A percentile compares a stretch with the other conserved stretches of the same genome.
phyloP scores from a whole-genome alignment of 2,113 vertebrate genomes.

The Tichodroma muraria region DNA sequence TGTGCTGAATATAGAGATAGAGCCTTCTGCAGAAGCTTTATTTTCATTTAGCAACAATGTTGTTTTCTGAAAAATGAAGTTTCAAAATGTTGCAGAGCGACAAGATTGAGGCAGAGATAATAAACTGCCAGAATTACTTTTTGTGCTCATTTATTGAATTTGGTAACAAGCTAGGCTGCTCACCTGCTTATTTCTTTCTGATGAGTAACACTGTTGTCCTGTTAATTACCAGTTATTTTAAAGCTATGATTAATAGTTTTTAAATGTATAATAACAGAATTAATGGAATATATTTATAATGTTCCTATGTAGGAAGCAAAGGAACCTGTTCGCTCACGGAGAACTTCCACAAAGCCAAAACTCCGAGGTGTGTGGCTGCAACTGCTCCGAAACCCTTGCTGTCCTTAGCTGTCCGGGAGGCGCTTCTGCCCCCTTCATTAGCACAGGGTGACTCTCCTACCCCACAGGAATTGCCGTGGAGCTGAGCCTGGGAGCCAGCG shows the following conservation, averaged over 20 bases:
- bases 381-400: background rate
- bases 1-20: background rate
- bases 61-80: background rate
- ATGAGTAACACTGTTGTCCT: background rate
- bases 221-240: background rate
- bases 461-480: fast-evolving
- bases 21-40: background rate
- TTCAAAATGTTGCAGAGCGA: background rate
- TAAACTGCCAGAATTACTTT: background rate
- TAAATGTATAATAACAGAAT: background rate
- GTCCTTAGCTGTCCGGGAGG: background rate
- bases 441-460: background rate
- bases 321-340: background rate
- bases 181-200: background rate
- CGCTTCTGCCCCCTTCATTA: background rate
- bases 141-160: background rate
- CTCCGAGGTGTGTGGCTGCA: background rate
- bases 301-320: background rate
- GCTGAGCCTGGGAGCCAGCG: background rate
- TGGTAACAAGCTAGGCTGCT: background rate
- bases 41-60: background rate
- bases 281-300: background rate
- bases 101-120: background rate
- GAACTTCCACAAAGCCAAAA: background rate
- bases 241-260: background rate